phyloP scores from a whole-genome alignment of 2,797 vertebrate species.

The Pitangus sulphuratus region DNA sequence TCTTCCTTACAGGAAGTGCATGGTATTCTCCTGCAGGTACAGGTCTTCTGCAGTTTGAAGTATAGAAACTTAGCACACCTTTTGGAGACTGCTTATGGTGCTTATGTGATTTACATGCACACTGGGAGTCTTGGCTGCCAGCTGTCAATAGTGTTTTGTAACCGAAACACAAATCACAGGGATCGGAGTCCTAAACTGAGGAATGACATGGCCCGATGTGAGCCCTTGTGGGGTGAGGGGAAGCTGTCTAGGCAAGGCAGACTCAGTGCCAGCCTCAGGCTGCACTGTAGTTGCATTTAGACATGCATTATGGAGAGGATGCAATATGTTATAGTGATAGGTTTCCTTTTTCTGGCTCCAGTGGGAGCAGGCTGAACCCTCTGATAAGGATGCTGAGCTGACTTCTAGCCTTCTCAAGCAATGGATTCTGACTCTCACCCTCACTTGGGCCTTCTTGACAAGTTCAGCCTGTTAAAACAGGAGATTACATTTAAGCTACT shows the following conservation, averaged over 20 bases:
- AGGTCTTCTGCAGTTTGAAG: neutral
- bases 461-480: neutral
- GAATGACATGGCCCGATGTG: neutral
- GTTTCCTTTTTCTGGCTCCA: neutral
- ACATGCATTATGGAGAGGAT: neutral
- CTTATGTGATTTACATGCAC: neutral
- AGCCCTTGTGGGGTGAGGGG: neutral
- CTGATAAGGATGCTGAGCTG: neutral
- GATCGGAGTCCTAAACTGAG: neutral
- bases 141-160: neutral
- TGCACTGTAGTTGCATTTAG: neutral
- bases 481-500: neutral
- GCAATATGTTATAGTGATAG: neutral
- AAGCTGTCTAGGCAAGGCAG: neutral
- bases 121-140: neutral
- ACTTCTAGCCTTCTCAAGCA: neutral
- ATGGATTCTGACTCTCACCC: neutral
- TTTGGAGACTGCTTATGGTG: neutral
- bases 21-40: neutral
- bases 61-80: neutral
- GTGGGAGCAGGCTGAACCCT: neutral
- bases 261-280: neutral
- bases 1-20: neutral
- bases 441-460: neutral
- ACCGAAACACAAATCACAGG: neutral